A percentile compares a stretch with the other conserved stretches of the same genome.
phyloP scores from a whole-genome alignment of 2,797 vertebrate species.

The Sardinella longiceps region DNA sequence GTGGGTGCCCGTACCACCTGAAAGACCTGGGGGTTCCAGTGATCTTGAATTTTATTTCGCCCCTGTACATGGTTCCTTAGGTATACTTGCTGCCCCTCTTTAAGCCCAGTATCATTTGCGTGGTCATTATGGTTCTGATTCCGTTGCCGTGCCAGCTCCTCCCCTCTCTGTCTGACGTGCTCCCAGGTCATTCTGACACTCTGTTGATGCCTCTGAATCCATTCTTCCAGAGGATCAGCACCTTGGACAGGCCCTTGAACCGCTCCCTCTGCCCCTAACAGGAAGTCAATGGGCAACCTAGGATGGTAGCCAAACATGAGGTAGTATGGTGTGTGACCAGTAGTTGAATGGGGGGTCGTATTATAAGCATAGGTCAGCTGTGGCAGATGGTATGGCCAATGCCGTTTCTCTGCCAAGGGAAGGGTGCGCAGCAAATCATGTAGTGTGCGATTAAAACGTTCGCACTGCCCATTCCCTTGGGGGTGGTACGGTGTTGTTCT shows the following conservation, averaged over 20 bases:
- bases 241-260: no score
- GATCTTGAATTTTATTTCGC: background rate
- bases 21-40: background rate
- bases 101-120: slow-evolving; percentile 10
- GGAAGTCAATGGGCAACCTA: slow-evolving; percentile 12
- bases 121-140: slow-evolving; percentile 24
- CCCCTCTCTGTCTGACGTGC: slow-evolving; percentile 20
- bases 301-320: slow-evolving; percentile 22
- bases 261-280: background rate
- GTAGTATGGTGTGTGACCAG: background rate
- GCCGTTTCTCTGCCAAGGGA: background rate
- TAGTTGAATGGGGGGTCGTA: slow-evolving; percentile 4
- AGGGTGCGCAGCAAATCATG: slow-evolving; percentile 26
- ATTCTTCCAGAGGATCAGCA: slow-evolving; percentile 6
- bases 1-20: background rate
- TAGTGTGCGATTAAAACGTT: slow-evolving; percentile 10
- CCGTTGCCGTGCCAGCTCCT: background rate
- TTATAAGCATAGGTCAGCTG: slow-evolving; percentile 4
- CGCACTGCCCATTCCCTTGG: background rate
- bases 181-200: slow-evolving; percentile 16
- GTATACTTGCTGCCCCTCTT: slow-evolving; percentile 24
- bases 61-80: background rate
- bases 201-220: slow-evolving; percentile 17
- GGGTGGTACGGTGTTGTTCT: background rate
- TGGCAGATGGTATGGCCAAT: background rate